Conservation (phyloP, 1,140 invertebrate species). For the Nixonia krombeini region DNA sequence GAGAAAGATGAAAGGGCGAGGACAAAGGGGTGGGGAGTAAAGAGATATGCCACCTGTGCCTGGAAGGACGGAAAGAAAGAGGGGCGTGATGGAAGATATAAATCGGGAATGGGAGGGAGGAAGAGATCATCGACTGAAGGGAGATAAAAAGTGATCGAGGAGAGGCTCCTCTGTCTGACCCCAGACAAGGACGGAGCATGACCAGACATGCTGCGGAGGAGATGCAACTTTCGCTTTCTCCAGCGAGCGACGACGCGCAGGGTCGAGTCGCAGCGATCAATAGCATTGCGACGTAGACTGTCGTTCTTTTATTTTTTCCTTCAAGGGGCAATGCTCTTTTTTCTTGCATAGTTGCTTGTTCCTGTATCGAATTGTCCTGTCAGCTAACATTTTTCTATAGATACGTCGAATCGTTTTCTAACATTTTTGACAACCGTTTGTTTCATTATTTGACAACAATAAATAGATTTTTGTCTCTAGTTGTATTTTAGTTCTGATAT, state of each 20-base stretch:
- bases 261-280: slow-evolving; percentile 62
- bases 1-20: slow-evolving; percentile 35
- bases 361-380: slow-evolving; percentile 26
- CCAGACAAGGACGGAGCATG: slow-evolving; percentile 23
- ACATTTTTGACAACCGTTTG: too few species aligned
- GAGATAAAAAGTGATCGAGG: slow-evolving; percentile 1
- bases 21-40: slow-evolving; percentile 11
- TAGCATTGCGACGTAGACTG: slow-evolving; percentile 52
- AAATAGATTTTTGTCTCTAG: too few species aligned
- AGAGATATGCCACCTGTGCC: slow-evolving; percentile 20
- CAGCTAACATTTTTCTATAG: slow-evolving; percentile 9
- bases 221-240: slow-evolving; percentile 64
- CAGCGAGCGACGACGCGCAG: slow-evolving; percentile 52
- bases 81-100: slow-evolving; percentile 21
- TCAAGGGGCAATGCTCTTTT: slow-evolving; percentile 28
- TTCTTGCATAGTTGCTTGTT: slow-evolving; percentile 21
- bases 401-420: too few species aligned
- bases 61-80: slow-evolving; percentile 15
- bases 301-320: slow-evolving; percentile 15
- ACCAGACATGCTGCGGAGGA: slow-evolving; percentile 57
- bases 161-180: slow-evolving; percentile 12
- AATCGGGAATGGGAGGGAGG: slow-evolving; percentile 29
- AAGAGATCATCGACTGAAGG: neutral
- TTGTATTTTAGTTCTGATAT: too few species aligned
- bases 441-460: too few species aligned